phyloP scores from a whole-genome alignment of 2,113 vertebrate genomes.

The Oostethus manadensis region DNA sequence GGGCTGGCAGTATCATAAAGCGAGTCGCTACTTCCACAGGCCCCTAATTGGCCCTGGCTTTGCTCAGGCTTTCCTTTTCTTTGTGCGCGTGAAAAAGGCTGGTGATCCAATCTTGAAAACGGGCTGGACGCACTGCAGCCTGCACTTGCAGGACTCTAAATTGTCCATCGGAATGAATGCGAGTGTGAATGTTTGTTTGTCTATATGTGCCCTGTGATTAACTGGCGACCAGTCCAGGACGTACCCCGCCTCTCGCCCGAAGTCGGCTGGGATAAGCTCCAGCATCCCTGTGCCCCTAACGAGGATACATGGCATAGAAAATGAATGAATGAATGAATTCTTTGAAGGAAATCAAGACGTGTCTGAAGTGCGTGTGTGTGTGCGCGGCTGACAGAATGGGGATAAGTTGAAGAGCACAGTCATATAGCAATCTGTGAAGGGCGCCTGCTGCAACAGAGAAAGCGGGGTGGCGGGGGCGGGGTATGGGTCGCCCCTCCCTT shows the following conservation, averaged over 20 bases:
- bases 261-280: too few species aligned
- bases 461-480: constrained; percentile 19
- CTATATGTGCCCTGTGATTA: too few species aligned
- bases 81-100: constrained; percentile 49
- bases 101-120: constrained; percentile 43
- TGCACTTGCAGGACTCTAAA: constrained; percentile 44
- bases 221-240: too few species aligned
- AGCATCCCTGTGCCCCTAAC: too few species aligned
- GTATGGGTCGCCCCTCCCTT: constrained; percentile 33
- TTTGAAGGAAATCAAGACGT: constrained; percentile 1
- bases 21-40: constrained; percentile 45
- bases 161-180: too few species aligned
- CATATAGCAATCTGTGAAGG: constrained; percentile 55
- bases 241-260: too few species aligned
- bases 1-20: constrained; percentile 43
- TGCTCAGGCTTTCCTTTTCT: constrained; percentile 50
- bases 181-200: too few species aligned
- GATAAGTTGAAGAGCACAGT: constrained; percentile 46
- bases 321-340: too few species aligned
- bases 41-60: constrained; percentile 67
- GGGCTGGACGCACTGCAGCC: constrained; percentile 31
- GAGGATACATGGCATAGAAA: too few species aligned
- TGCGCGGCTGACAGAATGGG: constrained; percentile 53
- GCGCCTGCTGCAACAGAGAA: constrained; percentile 38
- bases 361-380: constrained; percentile 4